Evolutionary conservation across 2,797 vertebrate genomes (phyloP).

Genomic region (Pseudochirops cupreus): DNA sequence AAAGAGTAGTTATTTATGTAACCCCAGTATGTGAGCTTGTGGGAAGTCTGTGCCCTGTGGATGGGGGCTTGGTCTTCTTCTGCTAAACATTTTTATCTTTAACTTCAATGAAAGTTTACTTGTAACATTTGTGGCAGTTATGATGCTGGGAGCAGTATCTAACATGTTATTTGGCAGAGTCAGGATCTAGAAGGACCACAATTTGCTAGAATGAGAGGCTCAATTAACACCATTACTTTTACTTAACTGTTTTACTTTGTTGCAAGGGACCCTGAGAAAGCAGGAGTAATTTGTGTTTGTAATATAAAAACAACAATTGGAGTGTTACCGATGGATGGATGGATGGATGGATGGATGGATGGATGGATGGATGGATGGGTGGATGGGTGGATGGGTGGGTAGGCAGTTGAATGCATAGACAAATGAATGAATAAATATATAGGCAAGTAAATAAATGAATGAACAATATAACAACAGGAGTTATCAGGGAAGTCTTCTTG

Average conservation of each 20-base stretch:
- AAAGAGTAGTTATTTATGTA: not conserved
- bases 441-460: not conserved
- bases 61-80: not conserved
- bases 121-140: not conserved
- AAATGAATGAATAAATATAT: not conserved
- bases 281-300: not conserved
- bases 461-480: not conserved
- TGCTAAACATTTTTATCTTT: not conserved
- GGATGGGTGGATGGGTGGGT: not conserved
- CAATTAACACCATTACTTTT: not conserved
- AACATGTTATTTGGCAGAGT: not conserved
- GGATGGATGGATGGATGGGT: no score
- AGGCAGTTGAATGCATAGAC: no score
- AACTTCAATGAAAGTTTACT: not conserved
- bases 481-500: not conserved
- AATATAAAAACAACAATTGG: not conserved
- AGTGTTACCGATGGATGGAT: not conserved
- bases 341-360: no score
- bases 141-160: not conserved
- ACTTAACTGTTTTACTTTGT: not conserved
- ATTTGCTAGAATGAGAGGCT: not conserved
- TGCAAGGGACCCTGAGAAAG: not conserved
- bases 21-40: not conserved
- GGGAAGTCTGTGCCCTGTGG: not conserved
- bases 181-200: not conserved